A percentile compares a stretch with the other conserved stretches of the same genome.
phyloP scores from a whole-genome alignment of 2,113 vertebrate genomes.

The Vombatus ursinus region DNA sequence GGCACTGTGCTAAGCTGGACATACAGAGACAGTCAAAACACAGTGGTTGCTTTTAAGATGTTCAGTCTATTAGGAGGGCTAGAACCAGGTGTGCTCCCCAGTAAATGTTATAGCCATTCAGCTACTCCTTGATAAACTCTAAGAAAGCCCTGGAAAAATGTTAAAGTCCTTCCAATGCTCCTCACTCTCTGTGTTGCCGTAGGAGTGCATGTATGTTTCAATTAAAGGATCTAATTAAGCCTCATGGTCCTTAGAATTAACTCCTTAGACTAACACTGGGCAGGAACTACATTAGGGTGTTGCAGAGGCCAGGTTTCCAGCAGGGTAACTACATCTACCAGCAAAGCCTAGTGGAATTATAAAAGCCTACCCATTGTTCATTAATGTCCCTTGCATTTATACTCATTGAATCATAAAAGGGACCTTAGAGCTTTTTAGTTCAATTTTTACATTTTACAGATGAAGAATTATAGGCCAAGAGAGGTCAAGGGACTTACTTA shows the following conservation, averaged over 20 bases:
- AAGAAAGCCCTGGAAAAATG: neutral
- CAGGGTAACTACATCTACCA: neutral
- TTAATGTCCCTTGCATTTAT: neutral
- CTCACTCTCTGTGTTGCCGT: neutral
- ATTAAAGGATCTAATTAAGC: neutral
- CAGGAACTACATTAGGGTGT: neutral
- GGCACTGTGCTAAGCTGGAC: neutral
- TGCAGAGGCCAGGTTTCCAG: neutral
- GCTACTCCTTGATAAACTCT: neutral
- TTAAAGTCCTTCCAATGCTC: neutral
- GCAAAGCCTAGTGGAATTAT: neutral
- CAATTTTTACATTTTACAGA: neutral
- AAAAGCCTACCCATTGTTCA: neutral
- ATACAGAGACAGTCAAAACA: neutral
- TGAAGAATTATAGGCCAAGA: neutral
- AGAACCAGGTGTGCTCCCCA: neutral
- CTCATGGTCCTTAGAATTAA: neutral
- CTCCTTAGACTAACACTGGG: neutral
- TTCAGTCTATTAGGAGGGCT: neutral
- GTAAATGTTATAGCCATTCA: neutral
- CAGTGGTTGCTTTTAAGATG: neutral
- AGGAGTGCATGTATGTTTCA: too few relatives aligned
- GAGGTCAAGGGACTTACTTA: neutral
- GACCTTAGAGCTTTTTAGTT: neutral
- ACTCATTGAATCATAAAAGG: neutral